Conservation (phyloP, 2,888 invertebrate species). For the Mellilla xanthometata region DNA sequence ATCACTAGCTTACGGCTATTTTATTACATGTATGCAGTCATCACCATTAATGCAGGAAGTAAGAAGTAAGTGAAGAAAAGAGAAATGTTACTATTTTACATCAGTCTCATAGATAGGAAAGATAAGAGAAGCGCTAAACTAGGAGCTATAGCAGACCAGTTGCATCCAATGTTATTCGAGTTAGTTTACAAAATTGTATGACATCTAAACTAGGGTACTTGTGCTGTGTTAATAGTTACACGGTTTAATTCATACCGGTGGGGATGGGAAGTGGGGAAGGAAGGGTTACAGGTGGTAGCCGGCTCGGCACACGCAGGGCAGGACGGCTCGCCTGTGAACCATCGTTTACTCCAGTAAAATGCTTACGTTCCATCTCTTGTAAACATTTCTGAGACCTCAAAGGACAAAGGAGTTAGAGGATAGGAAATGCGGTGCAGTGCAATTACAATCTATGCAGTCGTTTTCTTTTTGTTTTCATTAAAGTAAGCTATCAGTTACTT, state of each 20-base stretch:
- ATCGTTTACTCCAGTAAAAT: neutral
- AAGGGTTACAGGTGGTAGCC: conserved; percentile 26
- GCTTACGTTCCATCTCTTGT: neutral
- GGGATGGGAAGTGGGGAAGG: conserved; percentile 20
- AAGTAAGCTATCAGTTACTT: neutral
- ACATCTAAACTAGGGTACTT: conserved; percentile 34
- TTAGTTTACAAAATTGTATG: conserved; percentile 40
- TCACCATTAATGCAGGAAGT: conserved; percentile 18
- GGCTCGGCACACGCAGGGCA: conserved; percentile 31
- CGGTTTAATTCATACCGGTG: conserved; percentile 37
- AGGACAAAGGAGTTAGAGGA: neutral
- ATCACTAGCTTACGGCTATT: conserved; percentile 5
- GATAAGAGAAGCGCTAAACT: conserved; percentile 31
- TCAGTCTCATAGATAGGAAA: conserved; percentile 25
- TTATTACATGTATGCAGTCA: conserved; percentile 17
- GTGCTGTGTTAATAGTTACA: conserved; percentile 36
- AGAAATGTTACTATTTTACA: conserved; percentile 18
- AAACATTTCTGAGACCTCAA: neutral
- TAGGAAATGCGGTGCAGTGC: conserved; percentile 29
- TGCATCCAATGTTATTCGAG: conserved; percentile 35
- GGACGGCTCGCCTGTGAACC: conserved; percentile 31
- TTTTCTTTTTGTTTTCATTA: conserved; percentile 3
- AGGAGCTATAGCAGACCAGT: conserved; percentile 45
- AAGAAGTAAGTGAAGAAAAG: conserved; percentile 18
- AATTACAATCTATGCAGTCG: conserved; percentile 34